Evolutionary conservation across 2,113 vertebrate genomes (phyloP), one percentile per base, ranked within the genome.

Genomic region (Syrrhaptes paradoxus): DNA sequence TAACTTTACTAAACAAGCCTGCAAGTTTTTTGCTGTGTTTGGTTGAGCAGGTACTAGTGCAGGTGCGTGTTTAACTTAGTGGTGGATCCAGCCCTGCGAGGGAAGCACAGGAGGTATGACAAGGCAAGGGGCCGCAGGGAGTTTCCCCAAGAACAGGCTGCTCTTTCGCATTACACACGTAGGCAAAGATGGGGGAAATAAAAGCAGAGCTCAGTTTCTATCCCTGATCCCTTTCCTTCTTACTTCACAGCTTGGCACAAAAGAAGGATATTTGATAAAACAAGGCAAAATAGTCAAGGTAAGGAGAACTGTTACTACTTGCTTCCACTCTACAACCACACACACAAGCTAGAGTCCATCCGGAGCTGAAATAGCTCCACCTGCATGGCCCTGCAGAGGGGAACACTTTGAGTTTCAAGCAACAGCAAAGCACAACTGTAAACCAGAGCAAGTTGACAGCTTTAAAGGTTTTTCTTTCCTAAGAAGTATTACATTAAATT

Each of bases 261-360:
- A 99, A 90, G 99, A 99, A 96, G 99, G 99, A 11, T 99, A 99
- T 93, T 98, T 99, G 90, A 97, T 98, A 96, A 99, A 99, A 96
- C 99, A 99, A 97, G 99, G 99, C 29, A 98, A 97, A 38, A 85
- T 99, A 72, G 97, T 99, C 68, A 98, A 98, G 98, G 98, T 98
- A 97, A 98, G 98, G 49, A 80, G 84, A 62, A 62, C 26, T 83
- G 25, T 29, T 38, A 18, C 17, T 90, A 12, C 11, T 76, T 45
- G 7, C 29, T 88, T 68, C 38, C 17, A 20, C 13, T 18, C 32
- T 76, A 20, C 32, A 38, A 9, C 54, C 36, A 38, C 28, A 8
- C 57, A 26, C 10, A 80, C 62, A 92, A 78, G 13, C 36, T 34
- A 57, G 61, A 58, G 31, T 45, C 13, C 38, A 10, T 1, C 3